A percentile compares a stretch with the other conserved stretches of the same genome.
These are phyloP conservation scores for Drosophila insularis DNA, from an alignment of 1,140 invertebrate species.

Conservation along the genomic window DNA sequence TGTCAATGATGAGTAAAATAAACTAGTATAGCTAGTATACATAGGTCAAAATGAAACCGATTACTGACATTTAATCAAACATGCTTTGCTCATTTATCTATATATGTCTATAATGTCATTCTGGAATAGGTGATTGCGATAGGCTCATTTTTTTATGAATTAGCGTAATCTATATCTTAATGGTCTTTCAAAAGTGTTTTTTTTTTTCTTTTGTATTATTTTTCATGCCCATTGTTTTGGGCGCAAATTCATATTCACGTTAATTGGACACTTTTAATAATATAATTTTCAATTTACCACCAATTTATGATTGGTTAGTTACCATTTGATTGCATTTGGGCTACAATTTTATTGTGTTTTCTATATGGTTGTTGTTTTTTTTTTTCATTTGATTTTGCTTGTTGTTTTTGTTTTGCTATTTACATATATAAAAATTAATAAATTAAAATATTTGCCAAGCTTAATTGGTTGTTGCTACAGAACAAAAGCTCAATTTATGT, in stretches of 20 bases:
- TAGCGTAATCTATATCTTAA: conserved; percentile 32
- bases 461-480: conserved; percentile 66
- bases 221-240: conserved; percentile 34
- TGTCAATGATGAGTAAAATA: no score
- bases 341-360: conserved; percentile 15
- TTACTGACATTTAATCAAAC: no score
- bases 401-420: conserved; percentile 14
- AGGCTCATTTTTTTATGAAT: neutral
- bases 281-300: conserved; percentile 61
- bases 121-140: no score
- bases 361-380: conserved; percentile 4
- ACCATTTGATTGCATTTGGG: conserved; percentile 24
- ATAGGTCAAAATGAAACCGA: no score
- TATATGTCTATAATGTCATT: no score
- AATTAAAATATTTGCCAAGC: conserved; percentile 69
- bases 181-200: conserved; percentile 32
- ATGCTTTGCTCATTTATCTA: no score
- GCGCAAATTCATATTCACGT: conserved; percentile 53
- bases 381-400: no score
- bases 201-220: conserved; percentile 27
- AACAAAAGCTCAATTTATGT: conserved; percentile 61
- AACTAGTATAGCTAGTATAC: no score
- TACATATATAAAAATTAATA: conserved; percentile 61
- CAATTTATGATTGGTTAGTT: conserved; percentile 42
- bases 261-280: conserved; percentile 60